A percentile compares a stretch with the other conserved stretches of the same genome.
These are phyloP conservation scores for Enteromius trimaculatus DNA, from an alignment of 2,797 vertebrate species.

Conservation along the genomic window DNA sequence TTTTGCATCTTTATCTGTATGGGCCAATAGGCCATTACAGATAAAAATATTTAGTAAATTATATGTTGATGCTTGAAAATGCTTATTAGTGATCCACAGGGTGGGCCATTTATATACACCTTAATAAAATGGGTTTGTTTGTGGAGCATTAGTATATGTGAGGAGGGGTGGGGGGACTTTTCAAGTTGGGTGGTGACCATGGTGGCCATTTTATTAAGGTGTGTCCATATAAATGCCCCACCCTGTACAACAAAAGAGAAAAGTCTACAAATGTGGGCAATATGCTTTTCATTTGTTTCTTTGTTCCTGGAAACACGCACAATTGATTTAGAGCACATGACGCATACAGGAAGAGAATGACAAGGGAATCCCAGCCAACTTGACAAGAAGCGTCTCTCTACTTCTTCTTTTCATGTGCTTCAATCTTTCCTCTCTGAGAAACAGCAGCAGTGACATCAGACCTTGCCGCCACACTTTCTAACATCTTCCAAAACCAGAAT, in stretches of 20 bases:
- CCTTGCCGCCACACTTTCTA: neutral
- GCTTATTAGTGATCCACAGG: neutral
- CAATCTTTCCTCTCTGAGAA: conserved; percentile 35
- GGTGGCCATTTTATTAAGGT: no score
- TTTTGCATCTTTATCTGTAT: neutral
- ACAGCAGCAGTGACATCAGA: conserved; percentile 16
- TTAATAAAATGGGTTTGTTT: no score
- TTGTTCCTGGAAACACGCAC: neutral
- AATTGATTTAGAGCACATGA: conserved; percentile 29
- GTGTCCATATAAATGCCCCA: no score
- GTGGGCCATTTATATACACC: no score
- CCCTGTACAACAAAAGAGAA: neutral
- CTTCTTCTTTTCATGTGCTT: conserved; percentile 16
- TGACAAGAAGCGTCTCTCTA: neutral
- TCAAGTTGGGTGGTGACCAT: no score
- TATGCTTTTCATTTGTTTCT: neutral
- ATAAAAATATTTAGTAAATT: no score
- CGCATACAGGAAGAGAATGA: conserved; percentile 3
- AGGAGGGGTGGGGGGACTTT: no score
- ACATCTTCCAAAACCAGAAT: conserved; percentile 25
- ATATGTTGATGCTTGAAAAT: neutral
- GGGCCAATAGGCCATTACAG: no score
- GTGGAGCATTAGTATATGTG: no score
- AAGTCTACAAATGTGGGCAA: neutral
- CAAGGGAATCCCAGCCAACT: neutral